Conservation (phyloP, 2,888 invertebrate genomes). For the Belgica antarctica region DNA sequence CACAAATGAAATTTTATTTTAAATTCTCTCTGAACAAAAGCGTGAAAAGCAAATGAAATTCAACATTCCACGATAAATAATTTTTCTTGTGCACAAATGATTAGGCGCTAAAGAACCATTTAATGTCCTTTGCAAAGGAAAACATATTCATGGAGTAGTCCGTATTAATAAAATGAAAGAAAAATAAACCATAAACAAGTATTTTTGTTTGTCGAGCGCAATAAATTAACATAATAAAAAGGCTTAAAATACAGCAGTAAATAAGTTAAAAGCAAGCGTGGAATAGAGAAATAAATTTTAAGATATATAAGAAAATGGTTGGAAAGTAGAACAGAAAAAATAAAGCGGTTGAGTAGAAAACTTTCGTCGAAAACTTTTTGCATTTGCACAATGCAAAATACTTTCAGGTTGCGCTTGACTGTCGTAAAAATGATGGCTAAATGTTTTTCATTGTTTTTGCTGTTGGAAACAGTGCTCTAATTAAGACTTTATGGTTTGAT, state of each 20-base stretch:
- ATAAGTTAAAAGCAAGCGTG: constrained; percentile 26
- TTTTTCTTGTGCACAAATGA: not conserved
- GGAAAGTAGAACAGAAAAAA: not conserved
- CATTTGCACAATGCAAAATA: not conserved
- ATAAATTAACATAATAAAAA: constrained; percentile 5
- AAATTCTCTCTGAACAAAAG: constrained; percentile 12
- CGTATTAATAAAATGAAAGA: not conserved
- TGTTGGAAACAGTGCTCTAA: constrained; percentile 81
- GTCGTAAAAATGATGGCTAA: too few relatives aligned
- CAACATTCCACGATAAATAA: constrained; percentile 5
- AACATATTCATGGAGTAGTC: not conserved
- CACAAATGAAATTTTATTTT: constrained; percentile 28
- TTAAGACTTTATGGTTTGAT: too few relatives aligned
- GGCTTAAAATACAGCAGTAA: constrained; percentile 3
- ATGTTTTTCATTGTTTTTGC: constrained; percentile 91
- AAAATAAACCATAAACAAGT: not conserved
- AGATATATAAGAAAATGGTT: not conserved
- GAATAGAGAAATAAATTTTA: constrained; percentile 6
- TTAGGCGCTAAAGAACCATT: not conserved
- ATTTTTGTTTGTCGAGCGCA: not conserved
- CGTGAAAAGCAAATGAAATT: not conserved
- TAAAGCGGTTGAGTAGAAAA: constrained; percentile 5
- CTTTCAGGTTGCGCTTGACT: not conserved
- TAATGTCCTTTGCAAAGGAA: not conserved
- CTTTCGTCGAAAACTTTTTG: constrained; percentile 15